A percentile compares a stretch with the other conserved stretches of the same genome.
phyloP scores from a whole-genome alignment of 2,797 vertebrate genomes.

The Gallinago stenura region DNA sequence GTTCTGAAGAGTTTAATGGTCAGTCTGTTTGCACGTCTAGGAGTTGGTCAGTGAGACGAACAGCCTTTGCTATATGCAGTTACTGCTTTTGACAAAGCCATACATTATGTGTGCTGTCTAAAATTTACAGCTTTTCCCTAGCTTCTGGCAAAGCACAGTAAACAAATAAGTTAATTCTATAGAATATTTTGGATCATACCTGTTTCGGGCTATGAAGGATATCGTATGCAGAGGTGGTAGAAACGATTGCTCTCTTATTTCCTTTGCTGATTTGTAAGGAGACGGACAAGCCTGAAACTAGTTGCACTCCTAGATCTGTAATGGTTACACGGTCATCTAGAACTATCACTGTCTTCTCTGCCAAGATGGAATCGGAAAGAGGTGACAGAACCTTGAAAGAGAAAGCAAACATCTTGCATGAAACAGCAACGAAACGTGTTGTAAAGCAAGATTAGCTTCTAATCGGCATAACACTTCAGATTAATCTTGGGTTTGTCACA shows the following conservation, averaged over 20 bases:
- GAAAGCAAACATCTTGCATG: background rate
- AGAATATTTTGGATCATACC: slow-evolving; percentile 68
- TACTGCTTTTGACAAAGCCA: background rate
- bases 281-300: slow-evolving; percentile 89
- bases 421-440: background rate
- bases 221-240: slow-evolving; percentile 87
- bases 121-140: background rate
- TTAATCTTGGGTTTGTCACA: background rate
- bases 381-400: slow-evolving; percentile 90
- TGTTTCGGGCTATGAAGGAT: slow-evolving; percentile 88
- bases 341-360: slow-evolving; percentile 94
- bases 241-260: slow-evolving; percentile 85
- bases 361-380: slow-evolving; percentile 95
- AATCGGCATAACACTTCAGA: background rate
- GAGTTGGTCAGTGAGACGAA: background rate
- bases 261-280: slow-evolving; percentile 85
- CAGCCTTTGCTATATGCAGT: background rate
- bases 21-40: background rate
- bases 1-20: background rate
- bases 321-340: slow-evolving; percentile 95
- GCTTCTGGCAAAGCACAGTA: background rate
- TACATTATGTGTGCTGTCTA: accelerated
- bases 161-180: accelerated
- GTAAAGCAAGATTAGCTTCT: background rate
- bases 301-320: slow-evolving; percentile 90